Evolutionary conservation across 2,113 vertebrate species (phyloP), one percentile per base, ranked within the genome.

Genomic region (Sebastes schlegelii): DNA sequence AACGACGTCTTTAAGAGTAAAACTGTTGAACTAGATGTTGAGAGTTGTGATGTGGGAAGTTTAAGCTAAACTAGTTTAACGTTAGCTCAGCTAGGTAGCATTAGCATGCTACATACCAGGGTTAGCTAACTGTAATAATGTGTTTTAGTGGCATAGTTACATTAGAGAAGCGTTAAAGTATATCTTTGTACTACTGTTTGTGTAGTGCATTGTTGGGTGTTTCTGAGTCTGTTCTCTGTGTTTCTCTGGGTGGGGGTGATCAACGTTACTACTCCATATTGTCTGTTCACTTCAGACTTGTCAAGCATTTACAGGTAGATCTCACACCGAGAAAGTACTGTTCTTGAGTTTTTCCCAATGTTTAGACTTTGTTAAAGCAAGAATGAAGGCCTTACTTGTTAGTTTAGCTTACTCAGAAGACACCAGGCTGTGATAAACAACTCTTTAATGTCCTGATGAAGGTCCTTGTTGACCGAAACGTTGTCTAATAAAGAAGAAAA

Each of bases 61-160:
- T 84, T 8, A 65, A 23, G 19, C 68, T 43, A 55, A 84, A 57
- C 46, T 58, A 77, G 52, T 78, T 71, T 65, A 48, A 76, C 14
- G 14, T 51, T 42, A 67, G 88, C 89, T 83, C 79, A 60, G 81
- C 88, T 89, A 86, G 78, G 77, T 91, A 87, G 91, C 90, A 63
- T 64, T 84, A 82, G 81, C 73, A 51, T 51, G 60, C 72, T 57
- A 48, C 68, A 57, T 68, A 71, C 34, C 21, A 51, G 19, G 61
- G 58, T 46, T 23, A 1, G 46, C 46, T 61, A 64, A 70, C n/a
- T 26, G 5, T 14, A 57, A 16, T 72, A 4, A 34, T 42, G 51
- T 66, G 5, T 65, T 73, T 21, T 51, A 1, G 13, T 57, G 26
- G 4, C 14, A 16, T 1, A 23, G 51, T 19, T 16, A 12, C n/a